Evolutionary conservation across 2,888 invertebrate species (phyloP), one percentile per base, ranked within the genome.

Genomic region (Pristionchus exspectatus): DNA sequence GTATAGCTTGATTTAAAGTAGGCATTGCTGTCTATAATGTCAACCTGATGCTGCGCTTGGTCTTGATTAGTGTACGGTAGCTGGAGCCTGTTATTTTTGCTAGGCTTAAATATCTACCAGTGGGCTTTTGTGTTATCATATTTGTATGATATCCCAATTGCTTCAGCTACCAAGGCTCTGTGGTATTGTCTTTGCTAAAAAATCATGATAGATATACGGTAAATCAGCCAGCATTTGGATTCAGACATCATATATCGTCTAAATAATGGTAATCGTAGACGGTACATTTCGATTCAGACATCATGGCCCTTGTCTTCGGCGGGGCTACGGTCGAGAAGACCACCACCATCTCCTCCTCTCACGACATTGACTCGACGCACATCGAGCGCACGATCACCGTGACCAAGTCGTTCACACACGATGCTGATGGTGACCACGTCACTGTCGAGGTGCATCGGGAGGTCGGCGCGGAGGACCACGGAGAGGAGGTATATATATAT

Each of bases 161-260:
- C 38, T 38, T 38, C 38, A 38, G 38, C 38, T 38, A 3, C 3
- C 5, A 38, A 38, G 5, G 5, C 38, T 5, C 38, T 38, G 38
- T 38, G 2, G 38, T 38, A 38, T 38, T 5, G 38, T 3, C 2
- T 38, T 3, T 3, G 38, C 38, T 3, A 38, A 38, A 38, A 38
- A 5, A 38, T 3, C 38, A 38, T 3, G 38, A 38, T 38, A 38
- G 38, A 38, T 38, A 5, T 3, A 38, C 5, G 38, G 5, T 38
- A 38, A 38, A 38, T 4, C 59, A 14, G 59, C 18, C 7, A 18
- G 16, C 74, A 12, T 33, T 81, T 14, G n/a, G 16, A 44, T 50
- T n/a, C 87, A 87, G 87, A 87, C 24, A 66, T 87, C 87, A 87
- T 87, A n/a, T n/a, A n/a, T n/a, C n/a, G n/a, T n/a, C n/a, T n/a